Conservation (phyloP, 2,113 vertebrate genomes). For the Cnemophilus loriae region DNA sequence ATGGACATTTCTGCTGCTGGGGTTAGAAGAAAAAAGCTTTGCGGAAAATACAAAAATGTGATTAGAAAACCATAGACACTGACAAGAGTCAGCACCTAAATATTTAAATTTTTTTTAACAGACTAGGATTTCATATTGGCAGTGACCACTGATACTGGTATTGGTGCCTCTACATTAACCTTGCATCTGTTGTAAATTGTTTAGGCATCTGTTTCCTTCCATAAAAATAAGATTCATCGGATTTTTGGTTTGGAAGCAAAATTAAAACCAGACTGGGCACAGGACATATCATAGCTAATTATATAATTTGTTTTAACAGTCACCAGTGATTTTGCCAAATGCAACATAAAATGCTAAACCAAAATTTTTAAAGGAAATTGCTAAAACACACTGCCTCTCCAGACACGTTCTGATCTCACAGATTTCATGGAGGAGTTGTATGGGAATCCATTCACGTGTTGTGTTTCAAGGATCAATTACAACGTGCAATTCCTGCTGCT, state of each 20-base stretch:
- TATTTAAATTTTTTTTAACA: neutral
- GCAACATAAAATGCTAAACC: neutral
- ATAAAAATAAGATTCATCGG: neutral
- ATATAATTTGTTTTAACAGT: neutral
- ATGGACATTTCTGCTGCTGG: neutral
- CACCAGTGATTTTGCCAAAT: neutral
- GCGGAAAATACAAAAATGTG: neutral
- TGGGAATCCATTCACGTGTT: neutral
- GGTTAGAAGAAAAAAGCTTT: neutral
- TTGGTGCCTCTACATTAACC: neutral
- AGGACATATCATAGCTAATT: neutral
- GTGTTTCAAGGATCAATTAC: neutral
- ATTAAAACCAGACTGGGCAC: neutral
- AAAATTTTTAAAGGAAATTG: neutral
- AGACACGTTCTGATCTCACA: neutral
- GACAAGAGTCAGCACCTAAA: neutral
- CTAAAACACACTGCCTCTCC: neutral
- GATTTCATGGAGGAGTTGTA: neutral
- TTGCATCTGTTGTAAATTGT: slow-evolving; percentile 17
- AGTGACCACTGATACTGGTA: neutral
- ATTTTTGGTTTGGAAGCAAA: neutral
- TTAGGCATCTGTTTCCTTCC: slow-evolving; percentile 19
- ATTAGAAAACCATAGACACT: slow-evolving; percentile 11
- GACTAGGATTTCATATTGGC: neutral
- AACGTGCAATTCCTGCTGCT: neutral